Conservation (phyloP, 2,797 vertebrate genomes). For the Megaceryle alcyon region DNA sequence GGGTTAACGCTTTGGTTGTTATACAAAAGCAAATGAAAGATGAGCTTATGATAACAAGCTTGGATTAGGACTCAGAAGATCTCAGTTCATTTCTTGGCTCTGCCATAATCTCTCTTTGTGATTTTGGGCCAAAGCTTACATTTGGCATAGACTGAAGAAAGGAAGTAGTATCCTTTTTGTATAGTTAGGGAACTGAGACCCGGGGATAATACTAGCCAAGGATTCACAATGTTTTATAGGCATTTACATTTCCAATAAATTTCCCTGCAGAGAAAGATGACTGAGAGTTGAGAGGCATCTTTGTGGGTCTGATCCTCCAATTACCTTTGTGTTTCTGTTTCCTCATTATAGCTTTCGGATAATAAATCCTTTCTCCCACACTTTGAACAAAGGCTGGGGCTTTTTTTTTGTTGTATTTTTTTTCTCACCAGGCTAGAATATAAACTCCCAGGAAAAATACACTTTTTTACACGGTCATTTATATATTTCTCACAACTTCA, state of each 20-base stretch:
- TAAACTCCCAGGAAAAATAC: background rate
- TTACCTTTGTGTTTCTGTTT: background rate
- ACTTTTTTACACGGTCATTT: background rate
- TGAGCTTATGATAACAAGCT: conserved; percentile 28
- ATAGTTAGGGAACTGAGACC: conserved; percentile 12
- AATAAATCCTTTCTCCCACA: background rate
- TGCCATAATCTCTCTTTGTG: conserved; percentile 3
- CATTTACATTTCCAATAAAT: conserved; percentile 6
- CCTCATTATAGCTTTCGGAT: background rate
- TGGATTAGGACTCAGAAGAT: conserved; percentile 33
- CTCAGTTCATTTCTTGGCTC: conserved; percentile 15
- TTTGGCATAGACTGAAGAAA: conserved; percentile 30
- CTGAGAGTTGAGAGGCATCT: background rate
- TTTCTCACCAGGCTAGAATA: background rate
- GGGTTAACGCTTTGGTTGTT: background rate
- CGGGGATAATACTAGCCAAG: background rate
- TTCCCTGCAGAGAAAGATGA: background rate
- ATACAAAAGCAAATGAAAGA: conserved; percentile 53
- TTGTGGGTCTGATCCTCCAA: background rate
- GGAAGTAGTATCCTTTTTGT: conserved; percentile 37
- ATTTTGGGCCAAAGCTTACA: background rate
- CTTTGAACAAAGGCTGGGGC: background rate
- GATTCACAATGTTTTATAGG: background rate
- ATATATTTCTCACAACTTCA: background rate
- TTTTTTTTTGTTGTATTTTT: background rate